A percentile compares a stretch with the other conserved stretches of the same genome.
Evolutionary conservation across 1,140 invertebrate species (phyloP).

Genomic region (Panagrolaimus sp.): DNA sequence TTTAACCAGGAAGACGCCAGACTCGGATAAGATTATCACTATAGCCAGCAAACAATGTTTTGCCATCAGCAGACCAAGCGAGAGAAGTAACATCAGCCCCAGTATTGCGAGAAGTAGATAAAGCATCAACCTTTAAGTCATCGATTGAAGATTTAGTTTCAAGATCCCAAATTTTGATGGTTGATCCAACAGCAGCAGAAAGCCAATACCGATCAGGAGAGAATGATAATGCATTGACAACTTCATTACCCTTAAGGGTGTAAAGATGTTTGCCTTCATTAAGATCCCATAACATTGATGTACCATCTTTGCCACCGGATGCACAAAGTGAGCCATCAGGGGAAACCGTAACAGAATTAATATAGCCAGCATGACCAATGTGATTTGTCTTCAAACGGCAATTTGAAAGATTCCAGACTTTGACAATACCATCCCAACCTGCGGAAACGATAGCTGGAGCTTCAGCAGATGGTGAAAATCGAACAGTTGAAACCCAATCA

Average conservation of each 20-base stretch:
- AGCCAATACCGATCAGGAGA: conserved; percentile 99
- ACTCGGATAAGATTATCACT: conserved; percentile 96
- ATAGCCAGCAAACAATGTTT: conserved; percentile 97
- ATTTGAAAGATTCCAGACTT: conserved; percentile 99
- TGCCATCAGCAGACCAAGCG: conserved; percentile 97
- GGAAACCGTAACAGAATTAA: conserved; percentile 97
- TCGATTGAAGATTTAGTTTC: conserved; percentile 99
- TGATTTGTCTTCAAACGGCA: conserved; percentile 98
- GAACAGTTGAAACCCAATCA: conserved; percentile 97
- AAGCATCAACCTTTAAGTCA: conserved; percentile 89
- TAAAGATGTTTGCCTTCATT: conserved; percentile 99
- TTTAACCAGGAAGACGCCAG: too few relatives aligned
- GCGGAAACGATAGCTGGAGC: conserved; percentile 98
- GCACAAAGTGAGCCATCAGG: conserved; percentile 98
- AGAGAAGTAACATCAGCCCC: conserved; percentile 91
- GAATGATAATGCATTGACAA: conserved; percentile 96
- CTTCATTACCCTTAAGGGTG: conserved; percentile 94
- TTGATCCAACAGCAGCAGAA: conserved; percentile 98
- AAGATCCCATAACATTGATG: conserved; percentile 98
- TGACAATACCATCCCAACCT: conserved; percentile 96
- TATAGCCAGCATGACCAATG: conserved; percentile 87
- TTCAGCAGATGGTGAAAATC: conserved; percentile 93
- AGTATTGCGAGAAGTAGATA: conserved; percentile 68
- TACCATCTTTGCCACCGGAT: conserved; percentile 98
- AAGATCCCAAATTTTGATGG: conserved; percentile 98